Evolutionary conservation across 2,113 vertebrate genomes (phyloP), one percentile per base, ranked within the genome.

Genomic region (Pterocles burchelli): DNA sequence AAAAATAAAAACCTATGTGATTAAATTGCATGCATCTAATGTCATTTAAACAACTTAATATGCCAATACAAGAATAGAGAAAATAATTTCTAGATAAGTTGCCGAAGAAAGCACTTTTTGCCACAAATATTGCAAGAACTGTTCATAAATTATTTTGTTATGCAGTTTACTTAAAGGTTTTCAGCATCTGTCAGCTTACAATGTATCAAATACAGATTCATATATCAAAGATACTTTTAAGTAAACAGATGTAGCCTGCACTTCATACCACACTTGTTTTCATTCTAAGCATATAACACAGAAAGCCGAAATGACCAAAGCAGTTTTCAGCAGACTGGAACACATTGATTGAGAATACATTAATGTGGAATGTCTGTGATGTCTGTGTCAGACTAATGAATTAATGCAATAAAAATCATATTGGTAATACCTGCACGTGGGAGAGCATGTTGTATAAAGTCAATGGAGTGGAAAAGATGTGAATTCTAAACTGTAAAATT

Each of bases 361-460:
- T 93, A 88, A 91, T 96, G 90, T 96, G 28, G 71, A 95, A 89
- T 82, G 26, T 75, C 93, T 96, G 33, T 78, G 38, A 88, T 68
- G 22, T 83, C 95, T 94, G 36, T 91, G 54, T 83, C 77, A 95
- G 49, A 76, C 63, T 96, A 96, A 96, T 88, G 61, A 95, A 97
- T 91, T 95, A 82, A 74, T 95, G 55, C 54, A 94, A 89, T 96
- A 86, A 93, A 88, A 96, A 62, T 76, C 57, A 76, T 93, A 59
- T 78, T 84, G 43, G 43, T 94, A 87, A 97, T 86, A 96, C 33
- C 66, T 94, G 33, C 10, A 19, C 79, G 28, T 86, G 58, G 21
- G 77, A 95, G 4, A 95, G 4, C 25, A 74, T 36, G 18, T n/a
- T 55, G n/a, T 52, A 86, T 41, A 80, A 95, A 96, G 77, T 88